A percentile compares a stretch with the other conserved stretches of the same genome.
These are phyloP conservation scores for Cephalotes varians DNA, from an alignment of 2,888 invertebrate genomes.

Conservation along the genomic window DNA sequence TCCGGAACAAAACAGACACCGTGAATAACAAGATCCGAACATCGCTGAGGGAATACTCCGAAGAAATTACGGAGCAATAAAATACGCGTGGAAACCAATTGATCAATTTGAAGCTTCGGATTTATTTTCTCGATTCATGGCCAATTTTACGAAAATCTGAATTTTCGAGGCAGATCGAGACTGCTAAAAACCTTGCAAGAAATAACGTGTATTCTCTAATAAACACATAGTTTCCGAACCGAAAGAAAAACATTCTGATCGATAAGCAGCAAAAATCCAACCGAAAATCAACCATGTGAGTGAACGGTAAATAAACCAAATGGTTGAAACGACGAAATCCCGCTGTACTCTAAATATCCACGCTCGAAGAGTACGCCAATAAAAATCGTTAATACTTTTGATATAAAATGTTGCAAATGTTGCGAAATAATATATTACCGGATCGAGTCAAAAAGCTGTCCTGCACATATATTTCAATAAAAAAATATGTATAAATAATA, in stretches of 20 bases:
- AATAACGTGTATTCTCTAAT: not conserved
- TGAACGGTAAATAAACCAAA: constrained; percentile 24
- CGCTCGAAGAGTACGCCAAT: constrained; percentile 4
- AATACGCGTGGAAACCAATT: constrained; percentile 44
- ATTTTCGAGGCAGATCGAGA: not conserved
- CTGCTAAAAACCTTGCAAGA: not conserved
- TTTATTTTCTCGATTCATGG: not conserved
- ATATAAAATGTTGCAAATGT: constrained; percentile 25
- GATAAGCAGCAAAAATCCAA: constrained; percentile 13
- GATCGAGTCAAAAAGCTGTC: constrained; percentile 38
- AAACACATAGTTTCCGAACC: not conserved
- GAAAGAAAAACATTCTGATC: not conserved
- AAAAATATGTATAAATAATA: constrained; percentile 41
- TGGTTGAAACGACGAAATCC: constrained; percentile 4
- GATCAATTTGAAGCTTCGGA: not conserved
- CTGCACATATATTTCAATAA: constrained; percentile 16
- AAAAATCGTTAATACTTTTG: constrained; percentile 50
- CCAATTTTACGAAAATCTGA: not conserved
- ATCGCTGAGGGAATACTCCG: not conserved
- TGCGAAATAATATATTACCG: constrained; percentile 49
- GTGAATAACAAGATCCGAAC: not conserved
- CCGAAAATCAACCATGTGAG: not conserved
- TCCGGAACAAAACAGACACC: not conserved
- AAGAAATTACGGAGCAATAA: constrained; percentile 15
- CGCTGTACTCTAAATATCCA: not conserved